Base-by-base conservation (phyloP, 2,113 vertebrate species). In the Seriola quinqueradiata region DNA sequence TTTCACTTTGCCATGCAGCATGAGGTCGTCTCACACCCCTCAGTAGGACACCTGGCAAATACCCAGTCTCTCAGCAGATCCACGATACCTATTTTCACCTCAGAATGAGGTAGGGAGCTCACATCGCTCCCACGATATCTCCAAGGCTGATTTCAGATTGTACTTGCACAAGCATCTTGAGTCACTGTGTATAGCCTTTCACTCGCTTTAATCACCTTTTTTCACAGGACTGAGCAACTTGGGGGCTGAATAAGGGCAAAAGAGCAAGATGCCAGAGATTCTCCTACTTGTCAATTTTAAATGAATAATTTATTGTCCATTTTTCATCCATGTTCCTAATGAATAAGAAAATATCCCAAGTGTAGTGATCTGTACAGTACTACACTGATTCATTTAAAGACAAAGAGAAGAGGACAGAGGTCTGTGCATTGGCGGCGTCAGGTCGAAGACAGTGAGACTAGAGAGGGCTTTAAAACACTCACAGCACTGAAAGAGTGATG, bases 71-170 rank as follows among this genome's bases (percentile, higher is more conserved):
- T 81, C 91, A 55, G 83, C 16, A 38, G 83, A 85, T 25, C 74
- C 54, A 59, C 82, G 40, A 32, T 61, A 65, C 83, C 84, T 82
- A 87, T 94, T 94, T 87, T 91, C 92, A 90, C 91, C 88, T 93
- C 70, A 3, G 54, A 87, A 83, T 91, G 84, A 88, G 88, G 67
- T 72, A 78, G 69, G 65, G 55, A 68, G 74, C 59, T 58, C 60
- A 71, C 69, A 17, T 52, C 48, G 54, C 55, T 69, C 58, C 21
- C 36, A 68, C 59, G 44, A 16, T 44, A 25, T 74, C 81, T 83
- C 55, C 48, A 6, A 54, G 19, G 75, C 63, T 67, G 68, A 32
- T 78, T 81, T 70, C 73, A 77, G 23, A 79, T 8, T 55, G 57
- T 12, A 63, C 77, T 32, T 46, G 23, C 65, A 73, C 77, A 73